Evolutionary conservation across 2,113 vertebrate species (phyloP).

Genomic region (Kobus ellipsiprymnus): DNA sequence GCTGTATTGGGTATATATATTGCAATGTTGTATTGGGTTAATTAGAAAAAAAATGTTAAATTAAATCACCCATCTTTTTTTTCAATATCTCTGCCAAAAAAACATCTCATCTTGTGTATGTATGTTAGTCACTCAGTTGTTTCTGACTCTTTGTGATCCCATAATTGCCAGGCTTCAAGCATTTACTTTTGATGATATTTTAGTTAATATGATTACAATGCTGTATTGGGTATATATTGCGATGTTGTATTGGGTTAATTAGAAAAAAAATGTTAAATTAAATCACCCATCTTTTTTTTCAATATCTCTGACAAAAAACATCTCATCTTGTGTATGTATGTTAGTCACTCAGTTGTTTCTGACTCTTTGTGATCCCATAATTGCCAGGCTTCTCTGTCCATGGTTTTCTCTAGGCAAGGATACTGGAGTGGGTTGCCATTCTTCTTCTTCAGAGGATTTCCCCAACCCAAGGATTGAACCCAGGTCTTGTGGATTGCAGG

Average conservation of each 20-base stretch:
- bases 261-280: not conserved
- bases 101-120: not conserved
- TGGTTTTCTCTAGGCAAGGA: not conserved
- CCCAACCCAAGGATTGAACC: not conserved
- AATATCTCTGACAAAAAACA: not conserved
- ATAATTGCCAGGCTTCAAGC: not conserved
- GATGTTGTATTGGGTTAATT: not conserved
- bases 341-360: not conserved
- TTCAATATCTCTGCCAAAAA: not conserved
- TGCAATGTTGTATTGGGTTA: not conserved
- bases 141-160: not conserved
- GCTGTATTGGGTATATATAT: not conserved
- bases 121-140: not conserved
- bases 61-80: not conserved
- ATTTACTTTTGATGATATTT: not conserved
- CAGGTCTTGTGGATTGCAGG: not conserved
- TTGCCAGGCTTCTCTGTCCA: not conserved
- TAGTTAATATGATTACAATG: not conserved
- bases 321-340: not conserved
- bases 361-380: not conserved
- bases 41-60: not conserved
- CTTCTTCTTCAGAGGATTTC: not conserved
- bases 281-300: not conserved
- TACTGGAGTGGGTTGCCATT: not conserved
- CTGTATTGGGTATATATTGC: not conserved